A percentile compares a stretch with the other conserved stretches of the same genome.
phyloP scores from a whole-genome alignment of 2,113 vertebrate species.

The Talpa occidentalis region DNA sequence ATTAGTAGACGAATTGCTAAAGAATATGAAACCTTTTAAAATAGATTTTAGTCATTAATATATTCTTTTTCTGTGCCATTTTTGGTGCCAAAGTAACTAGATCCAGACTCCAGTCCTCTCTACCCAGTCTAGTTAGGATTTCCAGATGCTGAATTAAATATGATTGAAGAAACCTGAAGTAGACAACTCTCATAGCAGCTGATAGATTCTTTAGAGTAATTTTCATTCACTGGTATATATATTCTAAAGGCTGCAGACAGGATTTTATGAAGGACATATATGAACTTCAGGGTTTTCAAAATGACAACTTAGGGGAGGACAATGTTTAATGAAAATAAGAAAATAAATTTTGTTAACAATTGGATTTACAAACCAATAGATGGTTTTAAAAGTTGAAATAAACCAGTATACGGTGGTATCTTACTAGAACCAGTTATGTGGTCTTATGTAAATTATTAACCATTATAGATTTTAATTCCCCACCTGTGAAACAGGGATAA shows the following conservation, averaged over 20 bases:
- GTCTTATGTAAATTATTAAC: not conserved
- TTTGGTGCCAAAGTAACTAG: not conserved
- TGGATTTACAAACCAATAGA: not conserved
- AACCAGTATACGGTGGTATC: not conserved
- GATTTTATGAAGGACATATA: not conserved
- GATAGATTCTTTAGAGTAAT: not conserved
- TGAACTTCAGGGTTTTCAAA: not conserved
- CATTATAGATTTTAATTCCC: not conserved
- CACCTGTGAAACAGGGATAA: not conserved
- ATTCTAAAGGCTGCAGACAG: not conserved
- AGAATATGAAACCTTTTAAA: not conserved
- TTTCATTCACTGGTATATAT: not conserved
- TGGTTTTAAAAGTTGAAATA: not conserved
- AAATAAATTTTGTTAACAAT: not conserved
- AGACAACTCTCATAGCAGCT: not conserved
- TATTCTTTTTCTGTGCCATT: not conserved
- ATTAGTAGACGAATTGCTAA: not conserved
- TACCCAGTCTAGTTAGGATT: not conserved
- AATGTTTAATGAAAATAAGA: not conserved
- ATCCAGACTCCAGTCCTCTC: not conserved
- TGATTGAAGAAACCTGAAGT: not conserved
- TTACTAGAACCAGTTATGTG: not conserved
- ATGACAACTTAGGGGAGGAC: not conserved
- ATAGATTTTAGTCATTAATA: not conserved
- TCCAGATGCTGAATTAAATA: slow-evolving; percentile 14